These are phyloP conservation scores for Hydrozoanthus gracilis DNA, from an alignment of 92 coral and sea anemone genomes.

Conservation along the genomic window DNA sequence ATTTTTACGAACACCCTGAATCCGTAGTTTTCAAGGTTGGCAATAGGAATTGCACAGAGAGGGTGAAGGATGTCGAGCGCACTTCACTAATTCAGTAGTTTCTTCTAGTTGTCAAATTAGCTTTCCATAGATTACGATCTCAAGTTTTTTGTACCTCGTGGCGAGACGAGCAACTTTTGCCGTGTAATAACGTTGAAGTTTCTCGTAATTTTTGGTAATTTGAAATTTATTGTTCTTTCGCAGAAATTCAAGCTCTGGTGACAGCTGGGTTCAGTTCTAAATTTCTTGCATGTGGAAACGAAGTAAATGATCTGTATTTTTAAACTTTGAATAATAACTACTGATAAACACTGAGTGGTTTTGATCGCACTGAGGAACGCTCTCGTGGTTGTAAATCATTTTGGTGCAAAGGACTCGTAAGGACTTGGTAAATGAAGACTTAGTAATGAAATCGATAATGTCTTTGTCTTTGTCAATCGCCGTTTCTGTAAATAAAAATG, in stretches of 20 bases:
- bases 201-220: background rate
- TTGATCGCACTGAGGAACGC: background rate
- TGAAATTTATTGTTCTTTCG: slow-evolving; percentile 21
- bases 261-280: slow-evolving; percentile 86
- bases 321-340: slow-evolving; percentile 21
- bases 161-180: background rate
- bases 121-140: too few relatives aligned
- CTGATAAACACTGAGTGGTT: background rate
- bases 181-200: background rate
- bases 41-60: too few relatives aligned
- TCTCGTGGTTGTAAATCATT: background rate
- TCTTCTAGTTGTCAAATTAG: too few relatives aligned
- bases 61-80: too few relatives aligned
- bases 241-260: slow-evolving; percentile 56
- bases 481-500: too few relatives aligned
- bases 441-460: too few relatives aligned
- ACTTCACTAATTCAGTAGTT: too few relatives aligned
- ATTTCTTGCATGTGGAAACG: background rate
- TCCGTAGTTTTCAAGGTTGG: too few relatives aligned
- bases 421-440: too few relatives aligned
- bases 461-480: too few relatives aligned
- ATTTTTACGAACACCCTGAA: too few relatives aligned
- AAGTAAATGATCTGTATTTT: slow-evolving; percentile 24
- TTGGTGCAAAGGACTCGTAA: background rate
- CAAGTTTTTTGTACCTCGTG: background rate